A percentile compares a stretch with the other conserved stretches of the same genome.
phyloP scores from a whole-genome alignment of 2,888 invertebrate genomes.

The Phyllotreta cruciferae region DNA sequence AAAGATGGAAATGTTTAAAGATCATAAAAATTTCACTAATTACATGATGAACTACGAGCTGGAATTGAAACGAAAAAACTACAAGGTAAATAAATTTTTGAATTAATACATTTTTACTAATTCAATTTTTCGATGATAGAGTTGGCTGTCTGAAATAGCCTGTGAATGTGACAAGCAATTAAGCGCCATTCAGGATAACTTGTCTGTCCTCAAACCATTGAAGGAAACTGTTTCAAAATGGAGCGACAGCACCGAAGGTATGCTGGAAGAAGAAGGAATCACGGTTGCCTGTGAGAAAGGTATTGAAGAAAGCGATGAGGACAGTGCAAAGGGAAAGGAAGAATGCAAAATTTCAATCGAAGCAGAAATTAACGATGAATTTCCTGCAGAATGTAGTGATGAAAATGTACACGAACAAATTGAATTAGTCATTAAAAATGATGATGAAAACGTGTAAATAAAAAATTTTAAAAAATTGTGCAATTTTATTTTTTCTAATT shows the following conservation, averaged over 20 bases:
- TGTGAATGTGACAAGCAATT: constrained; percentile 42
- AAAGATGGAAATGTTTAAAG: constrained; percentile 37
- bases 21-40: constrained; percentile 38
- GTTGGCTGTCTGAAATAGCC: constrained; percentile 40
- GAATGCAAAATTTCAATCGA: too few species aligned
- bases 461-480: not conserved
- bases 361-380: constrained; percentile 8
- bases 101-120: not conserved
- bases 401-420: too few species aligned
- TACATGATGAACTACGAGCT: constrained; percentile 33
- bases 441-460: too few species aligned
- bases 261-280: constrained; percentile 1
- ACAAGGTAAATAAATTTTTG: constrained; percentile 12
- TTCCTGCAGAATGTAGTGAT: not conserved
- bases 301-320: constrained; percentile 1
- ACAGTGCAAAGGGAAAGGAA: not conserved
- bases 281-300: not conserved
- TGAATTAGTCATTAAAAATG: too few species aligned
- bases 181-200: constrained; percentile 40
- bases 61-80: constrained; percentile 34
- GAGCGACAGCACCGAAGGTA: constrained; percentile 15
- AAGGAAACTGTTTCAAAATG: constrained; percentile 41
- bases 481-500: not conserved
- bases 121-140: not conserved
- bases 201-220: constrained; percentile 40